phyloP scores from a whole-genome alignment of 1,140 invertebrate species.

The Melanaphis sacchari region DNA sequence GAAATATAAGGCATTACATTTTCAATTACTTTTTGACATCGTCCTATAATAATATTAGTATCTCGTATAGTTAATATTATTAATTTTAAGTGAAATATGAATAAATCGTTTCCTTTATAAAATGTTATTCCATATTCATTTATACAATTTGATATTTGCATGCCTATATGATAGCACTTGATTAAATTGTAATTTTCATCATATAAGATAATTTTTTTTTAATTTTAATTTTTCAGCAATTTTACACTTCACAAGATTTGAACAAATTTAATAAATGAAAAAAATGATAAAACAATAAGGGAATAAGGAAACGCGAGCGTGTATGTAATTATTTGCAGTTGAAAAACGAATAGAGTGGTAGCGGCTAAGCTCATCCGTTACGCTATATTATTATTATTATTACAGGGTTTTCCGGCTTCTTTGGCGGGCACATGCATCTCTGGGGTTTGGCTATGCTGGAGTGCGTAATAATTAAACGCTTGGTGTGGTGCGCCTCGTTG shows the following conservation, averaged over 20 bases:
- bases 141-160: background rate
- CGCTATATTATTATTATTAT: background rate
- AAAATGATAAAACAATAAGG: background rate
- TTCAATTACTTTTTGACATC: background rate
- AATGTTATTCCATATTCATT: background rate
- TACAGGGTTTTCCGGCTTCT: background rate
- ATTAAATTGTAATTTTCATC: background rate
- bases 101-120: background rate
- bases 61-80: background rate
- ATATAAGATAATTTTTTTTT: background rate
- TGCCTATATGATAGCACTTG: background rate
- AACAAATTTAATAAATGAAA: background rate
- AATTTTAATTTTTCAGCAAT: background rate
- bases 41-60: background rate
- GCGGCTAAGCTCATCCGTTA: background rate
- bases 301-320: background rate
- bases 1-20: background rate
- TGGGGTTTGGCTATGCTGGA: background rate
- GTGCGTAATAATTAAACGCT: slow-evolving; percentile 25
- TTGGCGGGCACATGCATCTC: background rate
- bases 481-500: background rate
- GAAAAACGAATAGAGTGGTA: background rate
- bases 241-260: background rate
- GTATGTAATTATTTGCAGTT: background rate
- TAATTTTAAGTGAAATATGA: background rate